Evolutionary conservation across 2,113 vertebrate genomes (phyloP).

Genomic region (Otis tarda): DNA sequence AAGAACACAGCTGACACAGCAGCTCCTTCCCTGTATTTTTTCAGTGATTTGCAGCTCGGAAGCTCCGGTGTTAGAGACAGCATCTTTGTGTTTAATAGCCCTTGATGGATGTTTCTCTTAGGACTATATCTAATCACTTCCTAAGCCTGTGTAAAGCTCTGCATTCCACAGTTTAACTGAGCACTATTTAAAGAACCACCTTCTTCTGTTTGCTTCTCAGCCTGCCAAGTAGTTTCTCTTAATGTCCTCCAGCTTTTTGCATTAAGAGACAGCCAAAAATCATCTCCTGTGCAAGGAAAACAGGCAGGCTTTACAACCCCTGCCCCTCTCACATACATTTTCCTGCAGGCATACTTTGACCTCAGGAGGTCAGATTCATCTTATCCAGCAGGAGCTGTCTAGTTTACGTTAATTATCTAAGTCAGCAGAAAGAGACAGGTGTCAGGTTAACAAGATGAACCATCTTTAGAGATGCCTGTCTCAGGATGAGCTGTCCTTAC

Average conservation of each 20-base stretch:
- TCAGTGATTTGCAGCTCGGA: background rate
- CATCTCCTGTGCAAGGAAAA: background rate
- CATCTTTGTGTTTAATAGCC: background rate
- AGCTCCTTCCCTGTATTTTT: background rate
- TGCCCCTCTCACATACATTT: background rate
- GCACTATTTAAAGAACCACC: background rate
- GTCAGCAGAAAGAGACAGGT: background rate
- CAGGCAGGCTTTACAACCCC: background rate
- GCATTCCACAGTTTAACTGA: background rate
- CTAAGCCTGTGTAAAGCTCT: background rate
- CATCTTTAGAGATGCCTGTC: background rate
- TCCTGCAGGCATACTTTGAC: background rate
- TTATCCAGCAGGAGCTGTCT: background rate
- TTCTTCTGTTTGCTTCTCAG: background rate
- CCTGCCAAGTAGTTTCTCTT: background rate
- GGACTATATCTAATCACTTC: background rate
- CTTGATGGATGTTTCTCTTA: background rate
- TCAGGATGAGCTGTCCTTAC: background rate
- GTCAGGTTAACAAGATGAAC: background rate
- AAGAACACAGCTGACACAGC: background rate
- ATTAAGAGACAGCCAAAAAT: background rate
- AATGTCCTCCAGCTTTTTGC: background rate
- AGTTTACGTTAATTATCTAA: background rate
- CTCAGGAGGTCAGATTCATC: background rate
- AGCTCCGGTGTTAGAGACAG: background rate